A percentile compares a stretch with the other conserved stretches of the same genome.
These are phyloP conservation scores for Ondatra zibethicus DNA, from an alignment of 2,113 vertebrate species.

Conservation along the genomic window DNA sequence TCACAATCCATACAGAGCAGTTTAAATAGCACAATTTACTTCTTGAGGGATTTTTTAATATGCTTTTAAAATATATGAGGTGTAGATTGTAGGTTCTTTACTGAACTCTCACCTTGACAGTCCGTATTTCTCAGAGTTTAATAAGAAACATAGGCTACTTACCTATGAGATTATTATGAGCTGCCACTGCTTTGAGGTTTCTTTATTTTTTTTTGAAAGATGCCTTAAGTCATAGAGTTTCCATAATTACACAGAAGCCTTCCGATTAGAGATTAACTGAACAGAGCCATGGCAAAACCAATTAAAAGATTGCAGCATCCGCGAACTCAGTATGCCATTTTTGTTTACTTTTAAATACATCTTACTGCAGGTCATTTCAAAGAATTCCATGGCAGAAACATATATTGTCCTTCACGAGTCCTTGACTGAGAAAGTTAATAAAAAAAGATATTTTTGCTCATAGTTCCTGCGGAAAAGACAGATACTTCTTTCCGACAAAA, in stretches of 20 bases:
- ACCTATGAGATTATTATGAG: constrained; percentile 50
- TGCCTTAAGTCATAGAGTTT: constrained; percentile 33
- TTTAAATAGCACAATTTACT: constrained; percentile 36
- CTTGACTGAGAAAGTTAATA: constrained; percentile 82
- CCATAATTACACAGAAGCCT: constrained; percentile 36
- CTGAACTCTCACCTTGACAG: constrained; percentile 14
- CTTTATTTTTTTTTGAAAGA: constrained; percentile 52
- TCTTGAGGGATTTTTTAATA: neutral
- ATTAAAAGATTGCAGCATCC: constrained; percentile 56
- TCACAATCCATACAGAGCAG: neutral
- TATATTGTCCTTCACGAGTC: constrained; percentile 83
- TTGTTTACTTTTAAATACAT: constrained; percentile 50
- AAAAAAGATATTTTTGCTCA: constrained; percentile 70
- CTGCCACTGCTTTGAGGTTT: constrained; percentile 19
- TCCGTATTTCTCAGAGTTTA: neutral
- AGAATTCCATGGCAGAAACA: constrained; percentile 69
- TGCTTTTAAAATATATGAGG: constrained; percentile 48
- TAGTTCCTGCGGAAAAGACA: constrained; percentile 71
- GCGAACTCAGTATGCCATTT: neutral
- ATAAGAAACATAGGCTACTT: constrained; percentile 21
- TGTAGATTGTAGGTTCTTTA: neutral
- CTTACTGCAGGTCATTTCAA: constrained; percentile 74
- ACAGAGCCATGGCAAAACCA: constrained; percentile 16
- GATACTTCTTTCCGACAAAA: constrained; percentile 80
- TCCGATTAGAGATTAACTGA: constrained; percentile 48